Conservation (phyloP, 2,888 invertebrate species). For the Chirona hameri region DNA sequence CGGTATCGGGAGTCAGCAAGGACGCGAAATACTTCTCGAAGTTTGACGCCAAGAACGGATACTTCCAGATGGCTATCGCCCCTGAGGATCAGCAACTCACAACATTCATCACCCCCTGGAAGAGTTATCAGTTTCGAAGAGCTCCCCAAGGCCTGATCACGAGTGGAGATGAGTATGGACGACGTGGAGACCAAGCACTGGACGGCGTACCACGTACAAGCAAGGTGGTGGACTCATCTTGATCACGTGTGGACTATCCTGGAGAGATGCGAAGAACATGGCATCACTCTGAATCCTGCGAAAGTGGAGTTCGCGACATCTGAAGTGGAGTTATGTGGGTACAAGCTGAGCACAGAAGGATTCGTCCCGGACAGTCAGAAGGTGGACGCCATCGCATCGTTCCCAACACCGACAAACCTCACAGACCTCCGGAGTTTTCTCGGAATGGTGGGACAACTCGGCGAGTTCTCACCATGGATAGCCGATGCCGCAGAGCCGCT, state of each 20-base stretch:
- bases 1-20: not conserved
- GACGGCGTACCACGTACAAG: constrained; percentile 2
- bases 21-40: not conserved
- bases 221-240: constrained; percentile 26
- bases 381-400: constrained; percentile 32
- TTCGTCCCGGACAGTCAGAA: constrained; percentile 26
- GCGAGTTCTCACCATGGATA: constrained; percentile 28
- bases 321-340: too few relatives aligned
- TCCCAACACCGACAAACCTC: constrained; percentile 33
- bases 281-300: too few relatives aligned
- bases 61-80: too few relatives aligned
- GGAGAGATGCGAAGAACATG: too few relatives aligned
- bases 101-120: constrained; percentile 24
- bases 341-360: too few relatives aligned
- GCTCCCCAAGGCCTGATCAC: constrained; percentile 27
- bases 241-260: too few relatives aligned
- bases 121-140: not conserved
- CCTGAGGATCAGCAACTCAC: too few relatives aligned
- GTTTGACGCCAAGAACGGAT: not conserved
- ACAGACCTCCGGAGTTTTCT: constrained; percentile 34
- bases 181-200: constrained; percentile 30
- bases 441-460: constrained; percentile 32
- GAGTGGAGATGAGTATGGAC: constrained; percentile 24
- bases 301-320: too few relatives aligned
- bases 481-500: constrained; percentile 31